These are phyloP conservation scores for Cremastinae sp. DNA, from an alignment of 2,888 invertebrate genomes.

Conservation along the genomic window DNA sequence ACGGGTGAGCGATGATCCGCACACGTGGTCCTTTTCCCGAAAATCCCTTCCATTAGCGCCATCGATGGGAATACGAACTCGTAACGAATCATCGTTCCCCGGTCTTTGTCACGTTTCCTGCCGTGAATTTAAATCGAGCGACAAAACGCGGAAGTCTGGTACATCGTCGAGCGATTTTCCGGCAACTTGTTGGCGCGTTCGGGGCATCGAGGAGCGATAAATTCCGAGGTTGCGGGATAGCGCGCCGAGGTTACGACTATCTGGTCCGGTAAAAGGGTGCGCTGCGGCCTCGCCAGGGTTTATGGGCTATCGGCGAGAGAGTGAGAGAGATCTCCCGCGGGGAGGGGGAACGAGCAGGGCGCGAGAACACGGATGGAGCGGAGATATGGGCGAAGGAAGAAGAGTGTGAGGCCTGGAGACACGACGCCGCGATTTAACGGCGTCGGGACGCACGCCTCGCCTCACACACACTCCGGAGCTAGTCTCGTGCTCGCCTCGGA, in stretches of 20 bases:
- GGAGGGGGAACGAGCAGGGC: constrained; percentile 38
- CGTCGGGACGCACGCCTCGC: constrained; percentile 58
- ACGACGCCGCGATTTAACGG: constrained; percentile 68
- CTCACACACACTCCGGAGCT: constrained; percentile 33
- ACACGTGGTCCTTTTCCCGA: constrained; percentile 69
- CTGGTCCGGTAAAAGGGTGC: constrained; percentile 63
- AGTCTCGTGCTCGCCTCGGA: constrained; percentile 17
- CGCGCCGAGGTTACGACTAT: constrained; percentile 36
- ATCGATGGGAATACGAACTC: constrained; percentile 65
- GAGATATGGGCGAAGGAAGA: constrained; percentile 50
- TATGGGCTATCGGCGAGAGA: constrained; percentile 71
- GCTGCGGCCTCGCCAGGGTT: constrained; percentile 67
- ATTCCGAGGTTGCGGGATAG: constrained; percentile 65
- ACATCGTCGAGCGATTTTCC: constrained; percentile 69
- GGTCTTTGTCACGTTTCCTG: constrained; percentile 32
- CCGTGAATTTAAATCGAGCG: constrained; percentile 9
- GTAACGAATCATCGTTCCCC: constrained; percentile 60
- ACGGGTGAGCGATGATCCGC: constrained; percentile 67
- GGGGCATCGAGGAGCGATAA: constrained; percentile 77
- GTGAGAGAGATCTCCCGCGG: no score
- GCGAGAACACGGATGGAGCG: constrained; percentile 41
- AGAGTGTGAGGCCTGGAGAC: constrained; percentile 43
- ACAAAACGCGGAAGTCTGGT: constrained; percentile 42
- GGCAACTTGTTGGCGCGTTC: constrained; percentile 79
- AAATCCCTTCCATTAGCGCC: constrained; percentile 62